A percentile compares a stretch with the other conserved stretches of the same genome.
These are phyloP conservation scores for Indri indri DNA, from an alignment of 2,113 vertebrate genomes.

Conservation along the genomic window DNA sequence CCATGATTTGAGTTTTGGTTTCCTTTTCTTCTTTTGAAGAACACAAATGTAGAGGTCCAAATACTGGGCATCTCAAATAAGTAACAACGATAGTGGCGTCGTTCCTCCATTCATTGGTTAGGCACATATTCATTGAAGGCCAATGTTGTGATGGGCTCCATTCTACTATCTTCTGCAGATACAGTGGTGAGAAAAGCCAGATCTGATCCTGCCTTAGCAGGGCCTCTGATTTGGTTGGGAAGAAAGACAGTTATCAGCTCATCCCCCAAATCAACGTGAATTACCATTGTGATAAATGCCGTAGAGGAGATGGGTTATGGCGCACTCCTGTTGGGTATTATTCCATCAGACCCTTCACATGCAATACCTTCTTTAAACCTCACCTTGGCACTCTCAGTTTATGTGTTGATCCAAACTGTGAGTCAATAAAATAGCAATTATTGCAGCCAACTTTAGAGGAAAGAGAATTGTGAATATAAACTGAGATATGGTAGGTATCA, in stretches of 20 bases:
- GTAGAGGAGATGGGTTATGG: background rate
- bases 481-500: background rate
- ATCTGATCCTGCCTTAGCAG: background rate
- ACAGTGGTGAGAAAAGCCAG: background rate
- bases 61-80: background rate
- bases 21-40: slow-evolving; percentile 5
- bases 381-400: background rate
- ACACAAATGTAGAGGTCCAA: background rate
- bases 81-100: background rate
- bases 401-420: background rate
- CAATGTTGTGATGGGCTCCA: background rate
- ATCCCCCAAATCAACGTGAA: background rate
- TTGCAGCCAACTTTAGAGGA: background rate
- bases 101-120: background rate
- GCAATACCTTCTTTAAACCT: background rate
- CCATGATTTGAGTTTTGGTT: background rate
- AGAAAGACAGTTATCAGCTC: background rate
- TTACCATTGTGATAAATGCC: background rate
- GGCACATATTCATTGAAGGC: background rate
- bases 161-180: background rate
- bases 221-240: background rate
- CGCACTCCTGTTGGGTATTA: background rate
- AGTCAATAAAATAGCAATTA: background rate
- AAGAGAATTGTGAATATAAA: background rate
- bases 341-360: background rate